These are phyloP conservation scores for Atherinosoma microstoma DNA, from an alignment of 2,797 vertebrate genomes.

Conservation along the genomic window DNA sequence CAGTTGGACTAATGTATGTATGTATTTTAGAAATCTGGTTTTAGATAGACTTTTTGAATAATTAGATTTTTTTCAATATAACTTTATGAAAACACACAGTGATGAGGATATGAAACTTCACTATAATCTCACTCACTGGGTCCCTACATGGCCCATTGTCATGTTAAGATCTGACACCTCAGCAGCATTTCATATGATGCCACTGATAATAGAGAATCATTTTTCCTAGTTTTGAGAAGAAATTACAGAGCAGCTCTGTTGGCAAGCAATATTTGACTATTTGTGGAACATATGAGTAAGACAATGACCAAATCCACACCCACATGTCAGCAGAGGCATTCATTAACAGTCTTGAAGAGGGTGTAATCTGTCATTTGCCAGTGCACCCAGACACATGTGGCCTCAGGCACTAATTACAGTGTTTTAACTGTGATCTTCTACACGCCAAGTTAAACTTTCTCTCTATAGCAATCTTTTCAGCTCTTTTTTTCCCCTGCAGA, in stretches of 20 bases:
- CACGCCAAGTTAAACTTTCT: constrained; percentile 43
- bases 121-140: neutral
- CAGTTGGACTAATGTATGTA: too few species aligned
- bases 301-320: constrained; percentile 73
- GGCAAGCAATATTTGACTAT: constrained; percentile 63
- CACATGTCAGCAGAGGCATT: constrained; percentile 70
- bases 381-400: constrained; percentile 45
- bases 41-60: too few species aligned
- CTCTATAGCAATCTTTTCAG: constrained; percentile 20
- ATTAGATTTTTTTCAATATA: neutral
- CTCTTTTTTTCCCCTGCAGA: constrained; percentile 19
- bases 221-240: constrained; percentile 43
- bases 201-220: constrained; percentile 8
- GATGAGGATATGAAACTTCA: neutral
- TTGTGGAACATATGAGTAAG: constrained; percentile 69
- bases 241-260: constrained; percentile 36
- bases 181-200: constrained; percentile 13
- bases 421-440: constrained; percentile 58
- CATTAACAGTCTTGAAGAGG: constrained; percentile 64
- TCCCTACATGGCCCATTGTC: neutral
- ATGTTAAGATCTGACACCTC: constrained; percentile 3
- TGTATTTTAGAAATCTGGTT: too few species aligned
- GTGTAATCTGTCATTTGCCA: constrained; percentile 63
- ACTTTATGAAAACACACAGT: neutral
- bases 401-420: constrained; percentile 67